phyloP scores from a whole-genome alignment of 2,888 invertebrate genomes.

The Leptopterna dolabrata region DNA sequence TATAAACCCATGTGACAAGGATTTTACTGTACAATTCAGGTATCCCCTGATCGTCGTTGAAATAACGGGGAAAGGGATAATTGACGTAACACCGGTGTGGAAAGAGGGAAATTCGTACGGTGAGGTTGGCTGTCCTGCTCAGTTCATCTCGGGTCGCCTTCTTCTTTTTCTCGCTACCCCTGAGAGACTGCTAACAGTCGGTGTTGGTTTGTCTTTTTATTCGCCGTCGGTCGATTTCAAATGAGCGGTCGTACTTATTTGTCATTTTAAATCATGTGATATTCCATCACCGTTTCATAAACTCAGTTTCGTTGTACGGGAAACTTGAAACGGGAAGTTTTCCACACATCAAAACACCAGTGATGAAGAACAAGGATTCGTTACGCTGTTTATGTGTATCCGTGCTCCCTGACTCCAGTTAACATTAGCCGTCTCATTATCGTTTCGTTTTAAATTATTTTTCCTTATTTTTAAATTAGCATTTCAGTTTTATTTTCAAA shows the following conservation, averaged over 20 bases:
- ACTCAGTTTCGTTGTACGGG: neutral
- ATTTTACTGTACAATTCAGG: too few species aligned
- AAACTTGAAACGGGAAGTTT: neutral
- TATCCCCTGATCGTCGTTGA: too few species aligned
- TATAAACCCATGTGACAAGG: too few species aligned
- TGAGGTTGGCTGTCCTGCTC: slow-evolving; percentile 12
- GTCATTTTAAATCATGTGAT: slow-evolving; percentile 32
- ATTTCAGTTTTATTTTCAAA: neutral
- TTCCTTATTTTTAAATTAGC: neutral
- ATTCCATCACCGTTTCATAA: neutral
- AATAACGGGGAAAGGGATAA: too few species aligned
- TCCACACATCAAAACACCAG: neutral
- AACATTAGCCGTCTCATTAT: neutral
- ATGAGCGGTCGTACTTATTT: slow-evolving; percentile 39
- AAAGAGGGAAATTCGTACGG: neutral
- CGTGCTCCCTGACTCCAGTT: slow-evolving; percentile 25
- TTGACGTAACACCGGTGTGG: too few species aligned
- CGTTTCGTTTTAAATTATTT: neutral
- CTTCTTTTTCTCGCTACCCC: neutral
- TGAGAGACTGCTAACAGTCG: slow-evolving; percentile 28
- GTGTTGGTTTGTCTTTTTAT: slow-evolving; percentile 4
- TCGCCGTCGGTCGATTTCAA: slow-evolving; percentile 33
- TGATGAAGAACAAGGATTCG: slow-evolving; percentile 47
- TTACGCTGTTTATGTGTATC: slow-evolving; percentile 39
- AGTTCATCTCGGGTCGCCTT: neutral